phyloP scores from a whole-genome alignment of 2,113 vertebrate species.

The Picathartes gymnocephalus region DNA sequence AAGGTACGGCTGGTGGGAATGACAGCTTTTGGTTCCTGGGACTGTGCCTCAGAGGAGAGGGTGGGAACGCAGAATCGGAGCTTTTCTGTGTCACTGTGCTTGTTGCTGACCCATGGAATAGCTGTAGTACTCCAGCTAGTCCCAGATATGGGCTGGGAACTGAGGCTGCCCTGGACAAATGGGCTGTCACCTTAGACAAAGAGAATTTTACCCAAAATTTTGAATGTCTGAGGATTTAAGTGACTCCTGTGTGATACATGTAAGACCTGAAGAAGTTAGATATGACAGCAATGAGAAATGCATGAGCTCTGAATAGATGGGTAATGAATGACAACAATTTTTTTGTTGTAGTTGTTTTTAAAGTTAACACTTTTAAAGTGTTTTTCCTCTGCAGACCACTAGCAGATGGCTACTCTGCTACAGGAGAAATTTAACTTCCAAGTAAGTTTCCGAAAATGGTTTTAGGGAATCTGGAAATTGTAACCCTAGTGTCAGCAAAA shows the following conservation, averaged over 20 bases:
- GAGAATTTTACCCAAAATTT: not conserved
- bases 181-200: not conserved
- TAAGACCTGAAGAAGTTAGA: not conserved
- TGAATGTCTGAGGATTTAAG: not conserved
- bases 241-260: not conserved
- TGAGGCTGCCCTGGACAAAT: not conserved
- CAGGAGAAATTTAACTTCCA: not conserved
- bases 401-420: not conserved
- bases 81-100: not conserved
- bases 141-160: not conserved
- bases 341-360: not conserved
- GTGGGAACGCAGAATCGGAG: rapidly evolving
- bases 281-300: not conserved
- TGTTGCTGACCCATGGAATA: not conserved
- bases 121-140: not conserved
- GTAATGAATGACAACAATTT: not conserved
- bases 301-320: not conserved
- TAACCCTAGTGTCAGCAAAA: not conserved
- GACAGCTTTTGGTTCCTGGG: not conserved
- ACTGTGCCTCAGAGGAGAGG: not conserved
- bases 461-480: not conserved
- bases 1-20: slow-evolving; percentile 17
- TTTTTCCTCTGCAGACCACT: not conserved
- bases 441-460: not conserved
- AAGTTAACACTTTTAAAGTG: not conserved